phyloP scores from a whole-genome alignment of 2,113 vertebrate species.

The Illadopsis cleaveri region DNA sequence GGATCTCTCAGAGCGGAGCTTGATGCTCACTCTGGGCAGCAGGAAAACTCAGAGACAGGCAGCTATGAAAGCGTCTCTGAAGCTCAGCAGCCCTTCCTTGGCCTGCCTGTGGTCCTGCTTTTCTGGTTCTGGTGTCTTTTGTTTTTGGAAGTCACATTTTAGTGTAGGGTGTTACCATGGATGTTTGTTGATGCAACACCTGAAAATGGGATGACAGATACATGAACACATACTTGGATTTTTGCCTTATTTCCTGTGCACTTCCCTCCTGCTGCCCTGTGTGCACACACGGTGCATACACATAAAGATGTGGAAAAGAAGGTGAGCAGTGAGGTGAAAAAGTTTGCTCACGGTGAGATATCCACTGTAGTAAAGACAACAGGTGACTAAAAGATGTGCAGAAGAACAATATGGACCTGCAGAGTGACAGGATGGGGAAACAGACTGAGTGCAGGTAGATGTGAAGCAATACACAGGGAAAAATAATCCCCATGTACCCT shows the following conservation, averaged over 20 bases:
- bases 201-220: neutral
- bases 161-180: neutral
- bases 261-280: neutral
- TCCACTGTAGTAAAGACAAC: neutral
- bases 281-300: accelerated
- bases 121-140: neutral
- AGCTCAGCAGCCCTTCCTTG: neutral
- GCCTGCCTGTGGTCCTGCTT: neutral
- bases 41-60: neutral
- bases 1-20: neutral
- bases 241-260: neutral
- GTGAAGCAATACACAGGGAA: neutral
- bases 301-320: accelerated
- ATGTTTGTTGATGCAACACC: neutral
- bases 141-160: neutral
- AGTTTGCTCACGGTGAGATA: neutral
- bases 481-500: neutral
- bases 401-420: neutral
- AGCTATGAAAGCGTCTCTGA: neutral
- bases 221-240: accelerated
- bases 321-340: neutral
- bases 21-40: neutral
- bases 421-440: neutral
- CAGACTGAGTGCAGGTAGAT: neutral
- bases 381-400: neutral